Percentiles rank a stretch among this genome's conserved stretches.
These are phyloP conservation scores for Torymus tubicola DNA, from an alignment of 2,888 invertebrate genomes.

Conservation along the genomic window DNA sequence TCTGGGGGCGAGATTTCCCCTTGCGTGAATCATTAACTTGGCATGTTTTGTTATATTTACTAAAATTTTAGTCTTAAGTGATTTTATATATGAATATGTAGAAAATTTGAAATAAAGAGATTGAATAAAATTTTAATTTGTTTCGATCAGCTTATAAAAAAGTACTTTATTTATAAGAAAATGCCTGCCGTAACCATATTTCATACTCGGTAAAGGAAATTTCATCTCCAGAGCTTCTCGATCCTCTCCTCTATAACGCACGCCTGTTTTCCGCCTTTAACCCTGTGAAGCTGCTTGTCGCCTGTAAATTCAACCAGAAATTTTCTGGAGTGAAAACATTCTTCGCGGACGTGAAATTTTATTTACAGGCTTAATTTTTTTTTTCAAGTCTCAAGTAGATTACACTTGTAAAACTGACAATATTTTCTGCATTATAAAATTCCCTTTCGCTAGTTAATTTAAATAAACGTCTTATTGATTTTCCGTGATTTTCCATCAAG, in stretches of 20 bases:
- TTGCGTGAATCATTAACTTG: slow-evolving; percentile 24
- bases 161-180: no score
- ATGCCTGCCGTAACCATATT: no score
- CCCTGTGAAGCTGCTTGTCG: slow-evolving; percentile 41
- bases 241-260: slow-evolving; percentile 24
- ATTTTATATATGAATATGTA: no score
- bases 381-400: background rate
- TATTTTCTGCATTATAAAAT: no score
- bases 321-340: slow-evolving; percentile 33
- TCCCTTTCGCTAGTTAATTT: no score
- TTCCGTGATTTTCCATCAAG: no score
- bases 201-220: slow-evolving; percentile 22
- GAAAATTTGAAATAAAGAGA: background rate
- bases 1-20: slow-evolving; percentile 34
- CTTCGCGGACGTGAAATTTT: background rate
- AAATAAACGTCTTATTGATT: no score
- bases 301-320: slow-evolving; percentile 41
- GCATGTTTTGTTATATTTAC: slow-evolving; percentile 4
- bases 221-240: slow-evolving; percentile 17
- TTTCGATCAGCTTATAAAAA: no score
- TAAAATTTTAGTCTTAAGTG: slow-evolving; percentile 8
- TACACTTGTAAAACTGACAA: no score
- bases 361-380: slow-evolving; percentile 12
- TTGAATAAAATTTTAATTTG: background rate
- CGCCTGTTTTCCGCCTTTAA: slow-evolving; percentile 39